Conservation (phyloP, 2,888 invertebrate species). For the Ophonus ardosiacus region DNA sequence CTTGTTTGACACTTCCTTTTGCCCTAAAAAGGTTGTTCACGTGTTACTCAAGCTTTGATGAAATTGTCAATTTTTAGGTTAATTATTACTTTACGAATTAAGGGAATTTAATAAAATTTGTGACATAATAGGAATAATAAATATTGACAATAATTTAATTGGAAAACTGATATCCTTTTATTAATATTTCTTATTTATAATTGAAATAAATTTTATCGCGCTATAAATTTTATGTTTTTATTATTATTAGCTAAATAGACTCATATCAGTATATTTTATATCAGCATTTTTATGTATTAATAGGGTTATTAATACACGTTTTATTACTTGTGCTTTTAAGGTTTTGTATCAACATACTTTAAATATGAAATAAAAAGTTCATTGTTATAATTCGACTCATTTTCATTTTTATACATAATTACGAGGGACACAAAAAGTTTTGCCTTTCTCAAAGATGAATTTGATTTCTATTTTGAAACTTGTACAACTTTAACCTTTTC, state of each 20-base stretch:
- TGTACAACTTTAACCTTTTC: no score
- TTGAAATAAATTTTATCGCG: slow-evolving; percentile 25
- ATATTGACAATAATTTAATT: not conserved
- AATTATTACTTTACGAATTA: no score
- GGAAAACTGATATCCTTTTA: not conserved
- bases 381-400: no score
- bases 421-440: no score
- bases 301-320: not conserved
- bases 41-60: not conserved
- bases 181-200: slow-evolving; percentile 23
- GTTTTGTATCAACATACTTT: not conserved
- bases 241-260: not conserved
- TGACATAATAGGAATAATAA: no score
- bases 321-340: not conserved
- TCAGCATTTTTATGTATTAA: not conserved
- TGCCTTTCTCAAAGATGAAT: no score
- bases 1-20: not conserved
- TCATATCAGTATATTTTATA: slow-evolving; percentile 7
- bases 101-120: no score
- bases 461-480: no score
- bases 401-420: no score
- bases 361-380: no score
- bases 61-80: no score
- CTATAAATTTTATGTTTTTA: slow-evolving; percentile 27
- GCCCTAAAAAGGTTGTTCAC: not conserved